Base-by-base conservation (phyloP, 2,888 invertebrate species). In the Mesoligia furuncula region DNA sequence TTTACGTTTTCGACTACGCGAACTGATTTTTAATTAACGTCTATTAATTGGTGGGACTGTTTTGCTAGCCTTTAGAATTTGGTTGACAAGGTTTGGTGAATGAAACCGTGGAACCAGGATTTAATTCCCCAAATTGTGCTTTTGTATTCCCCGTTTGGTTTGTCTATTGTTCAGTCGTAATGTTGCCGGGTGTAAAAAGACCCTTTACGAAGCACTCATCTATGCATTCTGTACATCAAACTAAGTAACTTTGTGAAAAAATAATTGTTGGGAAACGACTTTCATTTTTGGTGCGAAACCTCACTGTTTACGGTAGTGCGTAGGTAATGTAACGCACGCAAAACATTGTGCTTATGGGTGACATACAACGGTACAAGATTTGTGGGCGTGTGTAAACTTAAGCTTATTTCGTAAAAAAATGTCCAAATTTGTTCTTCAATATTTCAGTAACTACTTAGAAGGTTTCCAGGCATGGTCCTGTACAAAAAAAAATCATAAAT, bases 1-100 rank as follows among this genome's bases (percentile, higher is more conserved):
- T 83, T 78, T 59, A 36, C 36, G 64, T 69, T 79, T 62, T 61
- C n/a, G 5, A 31, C 24, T 61, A 57, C 67, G 71, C 76, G 70
- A 27, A 67, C 11, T 27, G 51, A 31, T 61, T 75, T 65, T 54
- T 36, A 45, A 79, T 67, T 8, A 11, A 15, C 1, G 9, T 39
- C 17, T 11, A 48, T 62, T 62, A 45, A 64, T 66, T 64, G 31
- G 13, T 62, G 17, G 24, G 3, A 67, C 11, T 36, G 20, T 24
- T 65, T 27, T 75, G n/a, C 51, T 51, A 24, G 24, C 4, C 15
- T 5, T 24, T 36, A 9, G 1, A n/a, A 51, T 24, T 36, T 27
- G 24, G 5, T 24, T 36, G 36, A 36, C 24, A 24, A 11, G 8
- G 24, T 62, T 62, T 62, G 62, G 62, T 24, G 11, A 31, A 62